These are phyloP conservation scores for Thysanoteuthis rhombus DNA, from an alignment of 2,888 invertebrate species.

Conservation along the genomic window DNA sequence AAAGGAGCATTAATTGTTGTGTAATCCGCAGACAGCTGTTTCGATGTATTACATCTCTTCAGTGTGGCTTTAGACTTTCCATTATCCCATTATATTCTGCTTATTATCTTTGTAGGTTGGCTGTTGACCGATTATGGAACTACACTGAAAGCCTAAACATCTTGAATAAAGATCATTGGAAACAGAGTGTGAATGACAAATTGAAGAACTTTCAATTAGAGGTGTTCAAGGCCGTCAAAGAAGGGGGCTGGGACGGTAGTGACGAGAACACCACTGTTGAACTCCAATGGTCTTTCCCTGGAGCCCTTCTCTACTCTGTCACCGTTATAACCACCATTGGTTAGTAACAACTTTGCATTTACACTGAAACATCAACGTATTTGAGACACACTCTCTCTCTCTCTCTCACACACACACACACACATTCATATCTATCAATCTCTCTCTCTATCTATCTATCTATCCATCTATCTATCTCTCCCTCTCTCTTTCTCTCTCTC, in stretches of 20 bases:
- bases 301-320: conserved; percentile 85
- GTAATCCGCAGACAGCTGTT: too few relatives aligned
- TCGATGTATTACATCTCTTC: neutral
- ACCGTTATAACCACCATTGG: conserved; percentile 90
- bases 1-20: too few relatives aligned
- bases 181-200: conserved; percentile 82
- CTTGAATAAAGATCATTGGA: conserved; percentile 85
- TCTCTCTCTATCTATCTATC: too few relatives aligned
- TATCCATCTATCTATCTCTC: too few relatives aligned
- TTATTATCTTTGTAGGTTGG: neutral
- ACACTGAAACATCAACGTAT: too few relatives aligned
- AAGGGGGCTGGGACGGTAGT: conserved; percentile 80
- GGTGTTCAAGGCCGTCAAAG: conserved; percentile 80
- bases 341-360: conserved; percentile 67
- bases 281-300: conserved; percentile 85
- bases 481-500: too few relatives aligned
- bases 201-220: conserved; percentile 81
- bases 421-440: too few relatives aligned
- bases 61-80: too few relatives aligned
- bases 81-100: too few relatives aligned
- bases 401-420: too few relatives aligned
- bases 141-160: conserved; percentile 86
- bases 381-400: too few relatives aligned
- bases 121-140: conserved; percentile 76
- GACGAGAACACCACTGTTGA: conserved; percentile 66